Percentiles rank a stretch among this genome's conserved stretches.
phyloP scores from a whole-genome alignment of 2,113 vertebrate species.

The Cinclus mexicanus region DNA sequence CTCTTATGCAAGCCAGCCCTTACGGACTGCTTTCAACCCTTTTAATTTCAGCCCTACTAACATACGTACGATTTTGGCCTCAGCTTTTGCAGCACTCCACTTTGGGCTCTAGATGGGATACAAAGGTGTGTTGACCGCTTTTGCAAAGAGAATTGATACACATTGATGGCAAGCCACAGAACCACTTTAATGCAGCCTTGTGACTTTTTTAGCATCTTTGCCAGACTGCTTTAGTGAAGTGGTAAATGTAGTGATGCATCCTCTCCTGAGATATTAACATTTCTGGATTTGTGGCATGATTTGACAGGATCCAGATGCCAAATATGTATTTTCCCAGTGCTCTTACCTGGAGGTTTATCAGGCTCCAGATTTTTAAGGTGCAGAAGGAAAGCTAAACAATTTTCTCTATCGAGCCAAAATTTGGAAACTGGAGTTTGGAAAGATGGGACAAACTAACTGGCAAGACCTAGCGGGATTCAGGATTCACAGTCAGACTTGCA shows the following conservation, averaged over 20 bases:
- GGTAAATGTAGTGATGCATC: background rate
- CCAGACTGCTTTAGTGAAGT: background rate
- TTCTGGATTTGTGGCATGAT: background rate
- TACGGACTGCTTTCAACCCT: background rate
- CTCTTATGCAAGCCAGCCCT: background rate
- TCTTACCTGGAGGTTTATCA: background rate
- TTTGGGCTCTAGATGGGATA: background rate
- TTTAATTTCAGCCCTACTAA: background rate
- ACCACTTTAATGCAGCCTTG: background rate
- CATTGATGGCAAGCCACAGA: background rate
- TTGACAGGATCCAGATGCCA: background rate
- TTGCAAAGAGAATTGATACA: background rate
- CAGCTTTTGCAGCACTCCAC: background rate
- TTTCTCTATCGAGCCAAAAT: background rate
- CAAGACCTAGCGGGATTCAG: background rate
- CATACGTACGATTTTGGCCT: fast-evolving
- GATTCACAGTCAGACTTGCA: background rate
- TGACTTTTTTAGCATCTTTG: background rate
- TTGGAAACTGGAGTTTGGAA: background rate
- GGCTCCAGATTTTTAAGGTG: background rate
- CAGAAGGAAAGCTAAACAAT: background rate
- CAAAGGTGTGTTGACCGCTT: background rate
- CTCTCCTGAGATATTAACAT: background rate
- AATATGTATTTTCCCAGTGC: background rate
- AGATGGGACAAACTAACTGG: background rate